Evolutionary conservation across 1,140 invertebrate genomes (phyloP), one percentile per base, ranked within the genome.

Genomic region (Mya arenaria): DNA sequence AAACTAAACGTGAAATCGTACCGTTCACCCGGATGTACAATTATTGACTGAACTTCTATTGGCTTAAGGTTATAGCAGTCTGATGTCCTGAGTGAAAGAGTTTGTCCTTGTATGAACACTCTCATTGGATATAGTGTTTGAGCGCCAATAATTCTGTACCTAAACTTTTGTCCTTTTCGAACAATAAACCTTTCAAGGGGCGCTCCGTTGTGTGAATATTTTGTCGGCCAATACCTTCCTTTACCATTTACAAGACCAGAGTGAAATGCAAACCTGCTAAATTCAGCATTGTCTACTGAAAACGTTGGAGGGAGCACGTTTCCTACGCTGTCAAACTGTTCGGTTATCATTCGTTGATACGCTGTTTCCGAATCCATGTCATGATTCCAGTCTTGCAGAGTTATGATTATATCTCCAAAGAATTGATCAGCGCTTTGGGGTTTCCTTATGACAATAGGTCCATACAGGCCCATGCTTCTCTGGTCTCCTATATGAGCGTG

Each of bases 1-100:
- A 94, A 88, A 95, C 94, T 25, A 23, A 19, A 68, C 6, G 30
- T 17, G 15, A 82, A 63, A 66, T 82, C 79, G 30, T 73, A 82
- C 48, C 79, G 63, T 62, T 82, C 79, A 39, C 79, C 79, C 19
- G 79, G 58, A 39, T 82, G 79, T n/a, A 82, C 44, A 66, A 82
- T 36, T 52, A 82, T 52, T 17, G 79, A 82, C 25, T 82, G 32
- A 1, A 73, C 71, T 13, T 39, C 4, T 4, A 65, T 37, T 0
- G 28, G 36, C 5, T 82, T 32, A 1, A 74, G 6, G 23, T 65
- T 39, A 63, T 37, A 74, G 4, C 4, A 28, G 36, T 82, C 79
- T 2, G 69, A 82, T 6, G 39, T 15, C 23, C 68, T 58, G 0
- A 82, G 13, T 52, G 36, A 25, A 0, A 82, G 36, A 0, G 0